Conservation (phyloP, 2,888 invertebrate genomes). For the Mesopsocus fuscifrons region DNA sequence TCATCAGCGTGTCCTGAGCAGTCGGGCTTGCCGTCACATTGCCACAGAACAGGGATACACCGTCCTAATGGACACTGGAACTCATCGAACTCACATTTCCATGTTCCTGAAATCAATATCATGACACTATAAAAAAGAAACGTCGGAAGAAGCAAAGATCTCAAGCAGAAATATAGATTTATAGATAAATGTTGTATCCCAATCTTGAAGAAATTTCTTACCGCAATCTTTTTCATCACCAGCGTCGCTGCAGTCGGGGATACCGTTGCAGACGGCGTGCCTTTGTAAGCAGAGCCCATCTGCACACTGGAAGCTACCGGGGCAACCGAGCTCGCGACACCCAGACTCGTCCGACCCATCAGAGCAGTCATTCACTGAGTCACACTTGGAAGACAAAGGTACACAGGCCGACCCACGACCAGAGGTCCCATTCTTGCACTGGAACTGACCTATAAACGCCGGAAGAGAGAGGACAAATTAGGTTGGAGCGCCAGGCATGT, state of each 20-base stretch:
- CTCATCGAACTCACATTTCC: slow-evolving; percentile 35
- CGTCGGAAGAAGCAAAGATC: no score
- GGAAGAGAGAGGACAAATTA: no score
- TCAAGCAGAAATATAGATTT: neutral
- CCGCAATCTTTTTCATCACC: slow-evolving; percentile 37
- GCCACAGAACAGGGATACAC: slow-evolving; percentile 36
- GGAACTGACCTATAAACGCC: slow-evolving; percentile 31
- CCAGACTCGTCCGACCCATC: slow-evolving; percentile 40
- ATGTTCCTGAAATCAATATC: slow-evolving; percentile 24
- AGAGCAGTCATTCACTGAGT: slow-evolving; percentile 37
- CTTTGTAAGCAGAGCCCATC: slow-evolving; percentile 38
- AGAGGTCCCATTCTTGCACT: slow-evolving; percentile 36
- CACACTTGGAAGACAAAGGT: slow-evolving; percentile 29
- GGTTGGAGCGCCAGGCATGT: no score
- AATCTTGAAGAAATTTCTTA: slow-evolving; percentile 20
- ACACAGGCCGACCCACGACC: slow-evolving; percentile 37
- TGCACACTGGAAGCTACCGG: slow-evolving; percentile 36
- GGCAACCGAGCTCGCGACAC: slow-evolving; percentile 34
- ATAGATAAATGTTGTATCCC: slow-evolving; percentile 1
- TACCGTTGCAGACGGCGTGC: slow-evolving; percentile 39
- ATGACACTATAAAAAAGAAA: no score
- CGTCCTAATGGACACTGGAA: slow-evolving; percentile 30
- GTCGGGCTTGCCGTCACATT: slow-evolving; percentile 36
- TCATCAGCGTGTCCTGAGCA: slow-evolving; percentile 36
- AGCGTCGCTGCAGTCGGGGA: slow-evolving; percentile 38